phyloP scores from a whole-genome alignment of 2,797 vertebrate genomes.

The Cottoperca gobio region DNA sequence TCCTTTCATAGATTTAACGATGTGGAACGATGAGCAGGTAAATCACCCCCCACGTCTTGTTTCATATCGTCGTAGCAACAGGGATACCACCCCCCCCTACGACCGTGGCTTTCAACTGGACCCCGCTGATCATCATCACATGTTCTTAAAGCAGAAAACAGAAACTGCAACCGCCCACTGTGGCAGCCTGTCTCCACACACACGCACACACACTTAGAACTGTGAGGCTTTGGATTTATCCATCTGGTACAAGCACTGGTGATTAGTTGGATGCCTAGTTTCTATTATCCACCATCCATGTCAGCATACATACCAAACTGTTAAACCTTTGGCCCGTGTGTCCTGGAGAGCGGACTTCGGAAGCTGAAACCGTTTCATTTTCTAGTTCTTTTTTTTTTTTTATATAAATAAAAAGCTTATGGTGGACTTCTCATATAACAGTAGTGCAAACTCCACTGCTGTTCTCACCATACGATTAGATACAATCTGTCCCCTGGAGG shows the following conservation, averaged over 20 bases:
- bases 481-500: not conserved
- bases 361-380: not conserved
- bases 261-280: slow-evolving; percentile 49
- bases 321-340: slow-evolving; percentile 6
- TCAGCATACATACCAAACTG: slow-evolving; percentile 7
- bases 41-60: not conserved
- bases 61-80: slow-evolving; percentile 30
- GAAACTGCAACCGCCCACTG: slow-evolving; percentile 74
- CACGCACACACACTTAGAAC: slow-evolving; percentile 66
- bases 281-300: slow-evolving; percentile 31
- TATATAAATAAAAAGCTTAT: not conserved
- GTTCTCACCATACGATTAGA: not conserved
- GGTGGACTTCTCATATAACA: not conserved
- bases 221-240: slow-evolving; percentile 72
- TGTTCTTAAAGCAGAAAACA: slow-evolving; percentile 65
- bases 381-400: not conserved
- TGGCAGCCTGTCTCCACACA: slow-evolving; percentile 72
- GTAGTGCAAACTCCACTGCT: no score
- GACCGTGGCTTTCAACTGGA: slow-evolving; percentile 53
- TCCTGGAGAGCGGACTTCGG: slow-evolving; percentile 3
- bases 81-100: slow-evolving; percentile 18
- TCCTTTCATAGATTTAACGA: slow-evolving; percentile 29
- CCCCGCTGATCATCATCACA: slow-evolving; percentile 66
- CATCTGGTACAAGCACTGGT: slow-evolving; percentile 70
- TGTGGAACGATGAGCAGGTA: slow-evolving; percentile 32